Conservation (phyloP, 2,797 vertebrate genomes). For the Danio tinwini region DNA sequence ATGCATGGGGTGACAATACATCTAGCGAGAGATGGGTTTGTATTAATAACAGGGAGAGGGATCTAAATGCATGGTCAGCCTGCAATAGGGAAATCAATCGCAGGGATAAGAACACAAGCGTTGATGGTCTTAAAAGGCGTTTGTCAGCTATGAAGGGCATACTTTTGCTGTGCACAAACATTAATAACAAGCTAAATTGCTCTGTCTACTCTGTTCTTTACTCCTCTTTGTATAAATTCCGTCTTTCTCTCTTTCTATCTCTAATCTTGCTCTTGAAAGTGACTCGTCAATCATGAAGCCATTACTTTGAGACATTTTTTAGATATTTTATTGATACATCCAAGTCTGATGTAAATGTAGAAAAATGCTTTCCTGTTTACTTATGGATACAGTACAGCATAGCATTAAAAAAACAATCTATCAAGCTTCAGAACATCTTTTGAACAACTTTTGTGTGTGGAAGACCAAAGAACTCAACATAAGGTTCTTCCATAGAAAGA, state of each 20-base stretch:
- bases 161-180: slow-evolving; percentile 3
- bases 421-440: not conserved
- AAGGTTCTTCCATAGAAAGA: not conserved
- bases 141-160: slow-evolving; percentile 37
- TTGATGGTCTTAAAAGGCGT: slow-evolving; percentile 35
- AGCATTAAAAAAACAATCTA: not conserved
- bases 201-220: not conserved
- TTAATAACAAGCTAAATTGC: slow-evolving; percentile 38
- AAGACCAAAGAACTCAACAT: not conserved
- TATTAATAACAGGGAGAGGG: slow-evolving; percentile 46
- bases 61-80: slow-evolving; percentile 39
- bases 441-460: not conserved
- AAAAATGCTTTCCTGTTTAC: slow-evolving; percentile 11
- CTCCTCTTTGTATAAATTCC: slow-evolving; percentile 14
- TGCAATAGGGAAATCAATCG: slow-evolving; percentile 41
- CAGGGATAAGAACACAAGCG: slow-evolving; percentile 12
- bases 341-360: slow-evolving; percentile 40
- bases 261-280: slow-evolving; percentile 17
- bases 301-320: not conserved
- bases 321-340: slow-evolving; percentile 35
- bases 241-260: slow-evolving; percentile 10
- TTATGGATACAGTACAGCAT: not conserved
- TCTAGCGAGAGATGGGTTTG: slow-evolving; percentile 44
- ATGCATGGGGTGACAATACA: slow-evolving; percentile 25
- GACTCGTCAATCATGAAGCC: slow-evolving; percentile 51